These are phyloP conservation scores for Sinocyclocheilus rhinocerous DNA, from an alignment of 2,113 vertebrate genomes.

Conservation along the genomic window DNA sequence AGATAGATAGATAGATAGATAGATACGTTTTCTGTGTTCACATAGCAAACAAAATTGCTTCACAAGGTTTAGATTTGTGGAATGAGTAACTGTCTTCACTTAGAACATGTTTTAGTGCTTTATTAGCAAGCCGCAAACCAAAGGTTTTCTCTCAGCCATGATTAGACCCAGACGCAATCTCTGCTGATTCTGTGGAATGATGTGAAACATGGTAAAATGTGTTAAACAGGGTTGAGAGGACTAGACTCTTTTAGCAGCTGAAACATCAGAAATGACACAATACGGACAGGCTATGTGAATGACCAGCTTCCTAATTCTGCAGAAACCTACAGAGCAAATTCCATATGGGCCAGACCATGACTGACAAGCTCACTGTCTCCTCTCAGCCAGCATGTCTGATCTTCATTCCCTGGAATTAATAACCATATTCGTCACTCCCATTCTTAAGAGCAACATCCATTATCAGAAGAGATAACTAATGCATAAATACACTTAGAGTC, in stretches of 20 bases:
- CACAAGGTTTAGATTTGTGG: not conserved
- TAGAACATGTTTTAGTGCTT: not conserved
- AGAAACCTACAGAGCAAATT: not conserved
- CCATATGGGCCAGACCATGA: not conserved
- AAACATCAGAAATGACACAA: not conserved
- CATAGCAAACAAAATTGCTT: not conserved
- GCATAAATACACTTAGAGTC: constrained; percentile 53
- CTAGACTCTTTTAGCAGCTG: not conserved
- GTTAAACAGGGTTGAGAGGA: not conserved
- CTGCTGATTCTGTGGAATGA: not conserved
- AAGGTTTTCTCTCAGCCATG: not conserved
- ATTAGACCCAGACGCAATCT: not conserved
- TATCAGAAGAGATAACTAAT: constrained; percentile 43
- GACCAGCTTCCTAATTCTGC: not conserved
- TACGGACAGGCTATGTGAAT: not conserved
- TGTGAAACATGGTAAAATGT: not conserved
- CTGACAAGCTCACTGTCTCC: constrained; percentile 44
- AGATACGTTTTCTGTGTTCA: not conserved
- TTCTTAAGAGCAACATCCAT: constrained; percentile 17
- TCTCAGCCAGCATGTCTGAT: constrained; percentile 33
- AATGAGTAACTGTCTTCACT: not conserved
- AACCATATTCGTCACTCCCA: constrained; percentile 45
- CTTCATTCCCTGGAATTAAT: constrained; percentile 40
- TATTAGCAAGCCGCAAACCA: not conserved
- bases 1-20: not conserved